Evolutionary conservation across 1,140 invertebrate genomes (phyloP), one percentile per base, ranked within the genome.

Genomic region (Platorchestia sp.): DNA sequence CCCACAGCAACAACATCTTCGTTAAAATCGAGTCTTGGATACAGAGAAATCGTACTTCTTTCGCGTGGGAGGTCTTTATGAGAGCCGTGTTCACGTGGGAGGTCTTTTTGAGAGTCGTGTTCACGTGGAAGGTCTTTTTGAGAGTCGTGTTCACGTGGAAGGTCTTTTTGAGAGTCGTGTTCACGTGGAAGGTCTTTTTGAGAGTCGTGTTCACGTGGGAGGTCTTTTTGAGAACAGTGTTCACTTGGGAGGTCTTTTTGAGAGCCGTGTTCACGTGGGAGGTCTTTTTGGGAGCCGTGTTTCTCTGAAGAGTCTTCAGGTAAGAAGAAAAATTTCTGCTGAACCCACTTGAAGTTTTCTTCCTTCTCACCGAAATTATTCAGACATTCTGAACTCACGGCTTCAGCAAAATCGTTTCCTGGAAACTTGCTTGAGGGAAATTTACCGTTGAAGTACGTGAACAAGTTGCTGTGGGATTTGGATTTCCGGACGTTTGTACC

Each of bases 401-500:
- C 27, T 27, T 42, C 0, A 3, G 87, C 10, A 42, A 44, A 89
- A 16, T 89, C 87, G 36, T 42, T 36, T 41, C 42, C 42, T 5
- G 87, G 87, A 42, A 42, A 42, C 41, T 22, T 42, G 7, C 27
- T 6, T 14, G n/a, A 42, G 3, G 87, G 42, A 42, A 89, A 3
- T 36, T 89, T 89, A 14, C 87, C 27, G 43, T 89, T 41, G 43
- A 89, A 89, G 43, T 89, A 42, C 5, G 87, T 42, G 27, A 89
- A 89, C 43, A 89, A 89, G 42, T 42, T 89, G 87, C 87, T 44
- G n/a, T 89, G 87, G 87, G 87, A 89, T 42, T 89, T 41, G 41
- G 87, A 89, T 36, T 89, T 89, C 7, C 41, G 87, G 36, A 89
- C 10, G 43, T 43, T 36, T 42, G 41, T 42, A 36, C 42, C 87